A percentile compares a stretch with the other conserved stretches of the same genome.
Conservation (phyloP, 2,888 invertebrate species). For the Caenorhabditis afra region DNA sequence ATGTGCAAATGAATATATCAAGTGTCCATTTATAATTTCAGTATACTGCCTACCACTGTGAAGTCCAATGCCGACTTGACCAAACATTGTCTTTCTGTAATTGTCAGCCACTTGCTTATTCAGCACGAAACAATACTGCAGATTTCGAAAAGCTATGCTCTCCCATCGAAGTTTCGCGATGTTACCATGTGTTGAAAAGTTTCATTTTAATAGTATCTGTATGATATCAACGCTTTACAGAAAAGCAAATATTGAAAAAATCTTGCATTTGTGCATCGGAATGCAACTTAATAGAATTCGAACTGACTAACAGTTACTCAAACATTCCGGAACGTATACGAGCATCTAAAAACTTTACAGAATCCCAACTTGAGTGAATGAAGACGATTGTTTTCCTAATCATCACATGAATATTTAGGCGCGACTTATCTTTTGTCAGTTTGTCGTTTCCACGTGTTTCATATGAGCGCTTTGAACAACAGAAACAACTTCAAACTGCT, state of each 20-base stretch:
- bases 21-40: conserved; percentile 20
- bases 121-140: not conserved
- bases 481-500: conserved; percentile 73
- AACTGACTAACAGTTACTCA: conserved; percentile 53
- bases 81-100: conserved; percentile 54
- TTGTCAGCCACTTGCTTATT: conserved; percentile 57
- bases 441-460: conserved; percentile 68
- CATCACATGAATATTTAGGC: conserved; percentile 23
- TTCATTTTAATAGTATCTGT: not conserved
- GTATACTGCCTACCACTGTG: conserved; percentile 71
- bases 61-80: conserved; percentile 57
- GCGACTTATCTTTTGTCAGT: conserved; percentile 51
- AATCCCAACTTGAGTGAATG: conserved; percentile 47
- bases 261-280: conserved; percentile 62
- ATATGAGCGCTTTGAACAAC: conserved; percentile 71
- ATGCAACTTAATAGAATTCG: conserved; percentile 65
- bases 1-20: too few relatives aligned
- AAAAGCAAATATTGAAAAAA: conserved; percentile 12
- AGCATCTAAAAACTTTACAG: conserved; percentile 15
- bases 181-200: conserved; percentile 11
- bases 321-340: conserved; percentile 13
- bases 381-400: not conserved
- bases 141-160: conserved; percentile 3
- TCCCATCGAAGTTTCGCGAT: conserved; percentile 20
- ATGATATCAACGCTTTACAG: not conserved